phyloP scores from a whole-genome alignment of 1,140 invertebrate genomes.

The Venturia canescens region DNA sequence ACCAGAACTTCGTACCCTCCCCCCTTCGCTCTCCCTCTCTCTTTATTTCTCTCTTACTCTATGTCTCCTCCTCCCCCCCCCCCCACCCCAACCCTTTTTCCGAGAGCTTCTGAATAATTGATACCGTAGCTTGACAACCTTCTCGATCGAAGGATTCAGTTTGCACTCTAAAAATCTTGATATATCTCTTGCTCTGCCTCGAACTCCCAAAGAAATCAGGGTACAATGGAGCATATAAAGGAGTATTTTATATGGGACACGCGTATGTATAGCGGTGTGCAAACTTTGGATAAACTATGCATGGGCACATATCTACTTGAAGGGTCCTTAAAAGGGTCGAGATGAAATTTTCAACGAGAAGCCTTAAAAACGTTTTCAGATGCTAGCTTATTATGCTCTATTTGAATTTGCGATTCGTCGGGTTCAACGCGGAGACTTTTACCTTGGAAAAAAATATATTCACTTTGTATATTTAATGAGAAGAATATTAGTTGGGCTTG shows the following conservation, averaged over 20 bases:
- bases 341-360: neutral
- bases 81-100: slow-evolving; percentile 12
- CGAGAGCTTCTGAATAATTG: slow-evolving; percentile 25
- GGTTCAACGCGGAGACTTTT: neutral
- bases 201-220: neutral
- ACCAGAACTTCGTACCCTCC: neutral
- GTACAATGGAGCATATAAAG: neutral
- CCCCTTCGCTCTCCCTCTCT: neutral
- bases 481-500: neutral
- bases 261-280: neutral
- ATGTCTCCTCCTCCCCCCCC: no score
- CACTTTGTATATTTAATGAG: neutral
- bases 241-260: neutral
- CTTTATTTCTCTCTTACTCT: neutral
- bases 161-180: neutral
- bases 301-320: no score
- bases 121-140: slow-evolving; percentile 28
- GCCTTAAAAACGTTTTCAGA: no score
- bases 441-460: neutral
- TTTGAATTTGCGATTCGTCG: neutral
- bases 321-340: neutral
- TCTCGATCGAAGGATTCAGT: neutral
- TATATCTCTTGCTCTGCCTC: neutral
- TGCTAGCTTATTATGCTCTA: no score
- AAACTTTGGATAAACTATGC: neutral